Evolutionary conservation across 2,888 invertebrate genomes (phyloP), one percentile per base, ranked within the genome.

Genomic region (Dynastes grantii): DNA sequence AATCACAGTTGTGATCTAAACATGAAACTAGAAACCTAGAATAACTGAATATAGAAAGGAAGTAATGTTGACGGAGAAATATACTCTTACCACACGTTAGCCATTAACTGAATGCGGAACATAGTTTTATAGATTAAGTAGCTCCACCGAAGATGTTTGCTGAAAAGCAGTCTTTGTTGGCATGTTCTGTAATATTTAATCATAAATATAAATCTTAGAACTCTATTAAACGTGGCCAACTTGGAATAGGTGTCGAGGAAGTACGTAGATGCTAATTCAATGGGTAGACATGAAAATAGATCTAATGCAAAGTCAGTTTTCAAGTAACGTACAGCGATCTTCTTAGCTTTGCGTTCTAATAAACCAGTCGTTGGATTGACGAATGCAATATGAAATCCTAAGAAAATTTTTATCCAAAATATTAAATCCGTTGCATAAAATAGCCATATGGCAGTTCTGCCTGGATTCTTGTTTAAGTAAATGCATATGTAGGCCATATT

Each of bases 41-140:
- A 32, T 1, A 63, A 63, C 0, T 4, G 8, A 13, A 32, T 9
- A 13, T 13, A 29, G 29, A 32, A 32, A 4, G 13, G 29, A 4
- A 63, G 4, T 29, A 63, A 1, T 27, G 61, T 22, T 29, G 29
- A 9, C 4, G 40, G 22, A 4, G 40, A 45, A 9, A 63, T 63
- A 45, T 37, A 32, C 32, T 37, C 75, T 61, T 75, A 79, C 79
- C 79, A 79, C 3, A 58, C 13, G 22, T 58, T 79, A 22, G 67
- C 75, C 68, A 79, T 75, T 32, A 79, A 27, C 61, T 79, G 79
- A 16, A 79, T 22, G 2, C 75, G 45, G 32, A 79, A 77, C 2
- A 79, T 51, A 27, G 79, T 63, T 68, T 75, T 68, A 49, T 79
- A 79, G 2, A 75, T 40, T 16, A 77, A 49, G 37, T 67, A 75